Evolutionary conservation across 2,797 vertebrate species (phyloP), one percentile per base, ranked within the genome.

Genomic region (Channa striata): DNA sequence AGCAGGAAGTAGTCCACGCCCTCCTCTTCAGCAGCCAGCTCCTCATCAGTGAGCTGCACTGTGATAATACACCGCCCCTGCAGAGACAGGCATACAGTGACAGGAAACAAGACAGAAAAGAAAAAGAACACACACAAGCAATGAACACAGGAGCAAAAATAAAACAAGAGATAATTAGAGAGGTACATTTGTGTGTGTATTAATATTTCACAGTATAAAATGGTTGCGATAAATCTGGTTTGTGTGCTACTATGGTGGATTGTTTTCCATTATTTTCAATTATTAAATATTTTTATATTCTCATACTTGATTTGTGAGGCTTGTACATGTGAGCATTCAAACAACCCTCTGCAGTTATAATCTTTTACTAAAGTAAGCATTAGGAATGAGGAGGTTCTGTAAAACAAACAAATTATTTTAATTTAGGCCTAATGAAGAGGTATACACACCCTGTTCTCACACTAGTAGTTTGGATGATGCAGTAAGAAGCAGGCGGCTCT

Each of bases 61-160:
- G 96, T 96, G 85, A 99, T 93, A 77, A 97, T 89, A 89, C 96
- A 96, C 77, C 94, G 95, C 48, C 98, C 98, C 98, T 99, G 88
- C 30, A 72, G 25, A 50, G 30, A 69, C 0, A 47, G 6, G 59
- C 21, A 36, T 8, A 54, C 44, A 19, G 21, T 14, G n/a, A 44
- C 10, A 59, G 39, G 1, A 1, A 42, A 30, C 51, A 0, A 17
- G n/a, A 11, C 0, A 10, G 20, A 30, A n/a, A 20, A 46, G 10
- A 43, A 43, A 37, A 10, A 40, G 25, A 61, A 2, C 6, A 37
- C 1, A 20, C 23, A 20, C 37, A 43, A 42, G 13, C 16, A 0
- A 34, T 11, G n/a, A 16, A 51, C 16, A 47, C 20, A 30, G 4
- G 9, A 19, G 9, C 16, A 42, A 34, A 13, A 13, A 56, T 61